Evolutionary conservation across 2,888 invertebrate genomes (phyloP), one percentile per base, ranked within the genome.

Genomic region (Antitype chi): DNA sequence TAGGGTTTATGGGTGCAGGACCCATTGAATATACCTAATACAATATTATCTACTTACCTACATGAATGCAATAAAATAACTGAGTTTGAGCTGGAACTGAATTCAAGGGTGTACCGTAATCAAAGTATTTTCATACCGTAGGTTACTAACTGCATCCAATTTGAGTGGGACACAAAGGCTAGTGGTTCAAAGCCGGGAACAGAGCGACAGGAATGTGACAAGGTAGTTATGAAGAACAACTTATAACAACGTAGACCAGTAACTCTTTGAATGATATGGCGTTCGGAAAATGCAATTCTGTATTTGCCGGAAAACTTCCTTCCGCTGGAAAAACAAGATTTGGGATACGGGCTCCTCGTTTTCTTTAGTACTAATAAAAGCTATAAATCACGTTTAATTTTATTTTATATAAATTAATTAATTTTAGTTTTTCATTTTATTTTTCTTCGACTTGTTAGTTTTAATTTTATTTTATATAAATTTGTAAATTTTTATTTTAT

Each of bases 181-280:
- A 76, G 80, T 85, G 79, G 87, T 89, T 93, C 93, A 92, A 91
- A 93, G 91, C 89, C 92, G 93, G 93, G 93, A 90, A 93, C 93
- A 90, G 80, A 92, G 93, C 89, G 90, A 93, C 93, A 85, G 62
- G 71, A 70, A 70, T 15, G 15, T 32, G 9, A 78, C 28, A 62
- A 38, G 32, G 15, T 25, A 59, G 25, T 55, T 23, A 15, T 72
- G 86, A 74, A 83, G 55, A 55, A 53, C 66, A 60, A 74, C 32
- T 71, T 28, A 1, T n/a, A 17, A 60, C 43, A 69, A 17, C 9
- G 11, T 13, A 43, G 5, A 3, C 15, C 8, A 17, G 8, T 47
- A 47, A 52, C 25, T 59, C 7, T 20, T 4, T n/a, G 23, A 43
- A 53, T 25, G 15, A 20, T 20, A 17, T 17, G 6, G n/a, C 49